A percentile compares a stretch with the other conserved stretches of the same genome.
Conservation (phyloP, 1,140 invertebrate genomes). For the Drosophila insularis region DNA sequence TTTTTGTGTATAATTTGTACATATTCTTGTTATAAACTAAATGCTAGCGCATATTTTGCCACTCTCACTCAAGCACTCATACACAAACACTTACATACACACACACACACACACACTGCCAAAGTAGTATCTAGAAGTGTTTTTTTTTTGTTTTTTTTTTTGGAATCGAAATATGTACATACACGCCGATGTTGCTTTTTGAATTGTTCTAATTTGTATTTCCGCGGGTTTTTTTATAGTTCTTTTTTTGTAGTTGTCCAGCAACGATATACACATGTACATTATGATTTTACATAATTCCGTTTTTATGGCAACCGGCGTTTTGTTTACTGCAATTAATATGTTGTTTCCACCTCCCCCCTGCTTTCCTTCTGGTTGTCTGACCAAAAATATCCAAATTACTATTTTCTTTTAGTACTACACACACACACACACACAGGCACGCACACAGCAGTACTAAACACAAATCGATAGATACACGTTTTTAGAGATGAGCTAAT, state of each 20-base stretch:
- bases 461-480: conserved; percentile 6
- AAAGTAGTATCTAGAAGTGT: conserved; percentile 67
- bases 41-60: conserved; percentile 41
- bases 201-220: conserved; percentile 65
- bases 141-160: conserved; percentile 48
- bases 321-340: conserved; percentile 54
- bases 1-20: conserved; percentile 15
- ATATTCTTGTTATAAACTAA: conserved; percentile 23
- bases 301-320: conserved; percentile 50
- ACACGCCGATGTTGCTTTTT: conserved; percentile 39
- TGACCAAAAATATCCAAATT: conserved; percentile 22
- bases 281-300: conserved; percentile 7
- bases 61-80: conserved; percentile 7
- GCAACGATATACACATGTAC: conserved; percentile 14
- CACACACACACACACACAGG: neutral
- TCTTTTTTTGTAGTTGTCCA: conserved; percentile 2
- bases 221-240: conserved; percentile 47
- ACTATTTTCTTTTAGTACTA: conserved; percentile 26
- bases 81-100: conserved; percentile 44
- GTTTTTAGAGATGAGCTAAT: conserved; percentile 2
- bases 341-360: neutral
- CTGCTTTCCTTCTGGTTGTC: neutral
- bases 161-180: conserved; percentile 27
- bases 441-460: neutral
- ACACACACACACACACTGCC: conserved; percentile 41